Evolutionary conservation across 37 sponge, comb jelly and placozoan genomes (phyloP).

Genomic region (Beroe ovata): DNA sequence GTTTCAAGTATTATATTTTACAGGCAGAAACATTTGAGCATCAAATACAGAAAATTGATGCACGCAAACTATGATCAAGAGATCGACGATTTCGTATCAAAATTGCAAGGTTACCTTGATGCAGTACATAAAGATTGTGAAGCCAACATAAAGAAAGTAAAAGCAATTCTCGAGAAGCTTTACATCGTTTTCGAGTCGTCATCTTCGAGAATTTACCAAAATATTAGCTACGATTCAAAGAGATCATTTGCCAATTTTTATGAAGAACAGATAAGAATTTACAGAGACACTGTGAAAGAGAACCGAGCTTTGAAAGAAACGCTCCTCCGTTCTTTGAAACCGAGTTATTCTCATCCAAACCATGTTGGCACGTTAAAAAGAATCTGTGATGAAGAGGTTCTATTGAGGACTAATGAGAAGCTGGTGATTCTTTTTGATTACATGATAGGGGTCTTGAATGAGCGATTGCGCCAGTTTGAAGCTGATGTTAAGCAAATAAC

Average conservation of each 20-base stretch:
- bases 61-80: neutral
- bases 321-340: neutral
- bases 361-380: neutral
- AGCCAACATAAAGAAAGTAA: neutral
- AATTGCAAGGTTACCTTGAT: neutral
- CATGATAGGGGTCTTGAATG: neutral
- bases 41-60: constrained; percentile 11
- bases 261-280: neutral
- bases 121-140: neutral
- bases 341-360: neutral
- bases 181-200: neutral
- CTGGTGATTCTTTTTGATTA: neutral
- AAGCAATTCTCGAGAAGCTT: neutral
- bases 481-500: neutral
- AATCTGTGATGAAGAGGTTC: neutral
- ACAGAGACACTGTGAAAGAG: neutral
- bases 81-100: neutral
- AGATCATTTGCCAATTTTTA: neutral
- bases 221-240: neutral
- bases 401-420: neutral
- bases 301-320: neutral
- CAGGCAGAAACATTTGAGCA: constrained; percentile 32
- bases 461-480: neutral
- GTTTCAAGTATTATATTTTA: constrained; percentile 27
- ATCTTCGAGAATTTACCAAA: neutral